Evolutionary conservation across 2,797 vertebrate genomes (phyloP).

Genomic region (Austrolebias charrua): DNA sequence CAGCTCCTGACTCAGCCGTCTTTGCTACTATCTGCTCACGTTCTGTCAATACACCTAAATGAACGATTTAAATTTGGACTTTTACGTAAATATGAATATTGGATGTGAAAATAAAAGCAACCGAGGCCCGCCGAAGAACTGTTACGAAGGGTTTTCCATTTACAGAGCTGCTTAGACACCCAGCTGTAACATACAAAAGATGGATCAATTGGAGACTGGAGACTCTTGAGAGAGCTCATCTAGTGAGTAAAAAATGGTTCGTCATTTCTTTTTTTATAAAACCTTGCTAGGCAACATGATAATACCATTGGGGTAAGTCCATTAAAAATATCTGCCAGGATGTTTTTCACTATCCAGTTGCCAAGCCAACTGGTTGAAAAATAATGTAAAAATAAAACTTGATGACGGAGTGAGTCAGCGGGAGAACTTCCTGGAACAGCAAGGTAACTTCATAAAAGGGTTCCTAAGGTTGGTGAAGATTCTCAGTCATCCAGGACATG

Average conservation of each 20-base stretch:
- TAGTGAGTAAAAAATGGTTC: slow-evolving; percentile 41
- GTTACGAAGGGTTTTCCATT: slow-evolving; percentile 24
- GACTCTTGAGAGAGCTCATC: slow-evolving; percentile 52
- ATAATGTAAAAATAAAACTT: slow-evolving; percentile 64
- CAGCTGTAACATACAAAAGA: slow-evolving; percentile 36
- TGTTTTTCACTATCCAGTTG: slow-evolving; percentile 66
- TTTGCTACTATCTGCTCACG: neutral
- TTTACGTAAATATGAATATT: slow-evolving; percentile 18
- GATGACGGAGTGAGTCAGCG: slow-evolving; percentile 60
- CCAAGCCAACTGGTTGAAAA: slow-evolving; percentile 62
- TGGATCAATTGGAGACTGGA: slow-evolving; percentile 45
- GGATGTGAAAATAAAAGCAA: slow-evolving; percentile 13
- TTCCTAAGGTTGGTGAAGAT: neutral
- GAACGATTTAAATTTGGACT: slow-evolving; percentile 27
- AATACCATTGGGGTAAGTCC: slow-evolving; percentile 52
- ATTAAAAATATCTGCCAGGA: slow-evolving; percentile 65
- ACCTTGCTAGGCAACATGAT: slow-evolving; percentile 55
- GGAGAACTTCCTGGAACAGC: slow-evolving; percentile 60
- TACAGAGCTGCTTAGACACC: slow-evolving; percentile 17
- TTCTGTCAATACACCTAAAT: slow-evolving; percentile 2
- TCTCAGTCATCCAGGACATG: too few relatives aligned
- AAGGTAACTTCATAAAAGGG: slow-evolving; percentile 38
- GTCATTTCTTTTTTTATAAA: slow-evolving; percentile 38
- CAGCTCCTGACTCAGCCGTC: slow-evolving; percentile 4
- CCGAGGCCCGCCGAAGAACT: neutral